Evolutionary conservation across 2,888 invertebrate genomes (phyloP), one percentile per base, ranked within the genome.

Genomic region (Aplocera efformata): DNA sequence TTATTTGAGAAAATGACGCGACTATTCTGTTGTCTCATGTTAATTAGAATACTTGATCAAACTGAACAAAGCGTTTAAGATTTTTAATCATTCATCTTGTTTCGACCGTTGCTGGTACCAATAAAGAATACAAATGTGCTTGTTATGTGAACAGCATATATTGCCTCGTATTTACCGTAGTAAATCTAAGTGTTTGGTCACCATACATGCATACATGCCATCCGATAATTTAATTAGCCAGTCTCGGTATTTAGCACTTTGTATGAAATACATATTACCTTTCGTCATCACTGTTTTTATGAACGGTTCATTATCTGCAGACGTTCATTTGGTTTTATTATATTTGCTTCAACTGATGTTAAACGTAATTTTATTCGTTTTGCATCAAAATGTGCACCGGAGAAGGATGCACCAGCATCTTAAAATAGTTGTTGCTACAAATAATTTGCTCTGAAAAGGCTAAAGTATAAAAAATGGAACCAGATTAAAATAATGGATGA

Each of bases 1-100:
- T 34, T 55, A 40, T 59, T 56, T 59, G 50, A 28, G 27, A 56
- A 49, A 56, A 54, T 54, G 45, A 56, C 48, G 50, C 35, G 35
- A 27, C 30, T 27, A 24, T 47, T 53, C 44, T 43, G 33, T 44
- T 53, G 43, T 51, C 55, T 45, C 50, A 38, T 52, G 40, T 44
- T 60, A 57, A 66, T 70, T 64, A 63, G 58, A 64, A 61, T 67
- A 63, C 30, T 25, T 52, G 55, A 61, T 61, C 29, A 42, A 38
- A 33, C 39, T 13, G 34, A 32, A 24, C 40, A 21, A 29, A 40
- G 34, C 29, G 29, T 34, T 31, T 22, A 22, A 30, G 37, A 34
- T 40, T 31, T 22, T 38, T 24, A 8, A 37, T 41, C 20, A 22
- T 7, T 30, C 13, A 21, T 22, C 10, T 33, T 8, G 24, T 13